A percentile compares a stretch with the other conserved stretches of the same genome.
These are phyloP conservation scores for Anseranas semipalmata DNA, from an alignment of 2,113 vertebrate species.

Conservation along the genomic window DNA sequence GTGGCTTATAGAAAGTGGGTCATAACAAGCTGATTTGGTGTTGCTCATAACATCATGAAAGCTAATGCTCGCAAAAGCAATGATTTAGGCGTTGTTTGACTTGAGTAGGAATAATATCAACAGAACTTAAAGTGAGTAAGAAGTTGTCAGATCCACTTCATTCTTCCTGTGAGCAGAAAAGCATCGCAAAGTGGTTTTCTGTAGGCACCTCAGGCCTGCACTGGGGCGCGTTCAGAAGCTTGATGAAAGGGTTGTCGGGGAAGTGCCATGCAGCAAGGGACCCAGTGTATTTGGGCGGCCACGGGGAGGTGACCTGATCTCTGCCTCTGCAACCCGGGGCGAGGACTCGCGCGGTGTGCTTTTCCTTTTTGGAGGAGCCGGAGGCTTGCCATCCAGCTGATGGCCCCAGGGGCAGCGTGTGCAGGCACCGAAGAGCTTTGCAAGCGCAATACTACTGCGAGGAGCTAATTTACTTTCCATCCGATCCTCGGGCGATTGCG, in stretches of 20 bases:
- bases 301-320: background rate
- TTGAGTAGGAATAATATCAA: background rate
- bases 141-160: background rate
- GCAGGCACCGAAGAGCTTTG: background rate
- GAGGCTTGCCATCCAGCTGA: background rate
- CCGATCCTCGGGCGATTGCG: background rate
- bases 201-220: background rate
- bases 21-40: background rate
- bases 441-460: background rate
- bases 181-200: background rate
- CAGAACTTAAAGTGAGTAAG: background rate
- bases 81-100: background rate
- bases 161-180: background rate
- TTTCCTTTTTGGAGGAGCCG: background rate
- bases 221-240: fast-evolving
- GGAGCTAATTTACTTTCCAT: constrained; percentile 17
- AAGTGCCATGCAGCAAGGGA: background rate
- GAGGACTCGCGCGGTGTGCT: too few relatives aligned
- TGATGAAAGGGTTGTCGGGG: background rate
- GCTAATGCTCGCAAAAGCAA: background rate
- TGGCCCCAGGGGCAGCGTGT: background rate
- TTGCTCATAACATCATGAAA: background rate
- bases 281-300: background rate
- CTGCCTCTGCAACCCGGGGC: background rate
- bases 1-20: background rate